Base-by-base conservation (phyloP, 1,140 invertebrate genomes). In the Drosophila repleta region DNA sequence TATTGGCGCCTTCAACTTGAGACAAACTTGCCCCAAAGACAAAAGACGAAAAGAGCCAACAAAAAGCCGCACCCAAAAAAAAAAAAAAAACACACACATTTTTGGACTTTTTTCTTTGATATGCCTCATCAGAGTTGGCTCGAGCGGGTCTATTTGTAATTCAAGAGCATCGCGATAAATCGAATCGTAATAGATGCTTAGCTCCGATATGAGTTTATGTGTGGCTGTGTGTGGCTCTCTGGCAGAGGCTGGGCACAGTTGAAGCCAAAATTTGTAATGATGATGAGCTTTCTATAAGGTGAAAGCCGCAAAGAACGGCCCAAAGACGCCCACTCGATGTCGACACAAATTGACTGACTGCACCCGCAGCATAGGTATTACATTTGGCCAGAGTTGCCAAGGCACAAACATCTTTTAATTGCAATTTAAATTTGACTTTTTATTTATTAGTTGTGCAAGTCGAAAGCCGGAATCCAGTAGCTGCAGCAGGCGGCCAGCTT, bases 1-100 rank as follows among this genome's bases (percentile, higher is more conserved):
- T 85, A 84, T 84, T 76, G 83, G 67, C 80, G 80, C 80, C 80
- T 84, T 84, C 67, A 84, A 84, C 80, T 84, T 84, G 81, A 80
- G 63, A 62, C 43, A 32, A 49, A 55, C 18, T 52, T 39, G 21
- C 7, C 53, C 20, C 20, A 58, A 58, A 46, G 24, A 45, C 20
- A 32, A 37, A 26, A 45, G 41, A 32, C 51, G n/a, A 29, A n/a
- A n/a, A 49, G 6, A 7, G n/a, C 17, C 63, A 57, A 37, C 57
- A 4, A 65, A 37, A 43, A 29, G 48, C 26, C 53, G 48, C 64
- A 60, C 63, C 68, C 62, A 58, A 67, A 76, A 56, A 52, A n/a
- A 32, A 63, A 29, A 29, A 58, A 58, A 67, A 76, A 56, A 52
- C 11, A 32, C 60, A 29, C 7, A 58, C 29, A 35, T 69, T 55